phyloP scores from a whole-genome alignment of 2,797 vertebrate genomes.

The Microcaecilia unicolor region DNA sequence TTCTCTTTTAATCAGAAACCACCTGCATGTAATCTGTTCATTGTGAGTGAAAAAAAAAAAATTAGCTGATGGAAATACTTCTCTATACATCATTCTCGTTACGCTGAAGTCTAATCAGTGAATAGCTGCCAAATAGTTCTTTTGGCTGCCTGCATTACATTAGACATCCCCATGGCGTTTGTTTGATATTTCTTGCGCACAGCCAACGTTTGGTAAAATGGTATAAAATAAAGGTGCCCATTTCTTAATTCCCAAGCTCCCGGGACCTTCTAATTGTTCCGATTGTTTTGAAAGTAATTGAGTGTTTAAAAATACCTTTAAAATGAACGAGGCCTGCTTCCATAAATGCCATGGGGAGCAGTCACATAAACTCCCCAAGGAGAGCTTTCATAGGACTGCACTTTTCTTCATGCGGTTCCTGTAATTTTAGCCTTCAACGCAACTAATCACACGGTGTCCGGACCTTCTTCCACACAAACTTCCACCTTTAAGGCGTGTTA shows the following conservation, averaged over 20 bases:
- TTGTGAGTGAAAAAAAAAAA: too few relatives aligned
- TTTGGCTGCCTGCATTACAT: background rate
- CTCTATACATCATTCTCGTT: constrained; percentile 3
- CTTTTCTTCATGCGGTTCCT: constrained; percentile 17
- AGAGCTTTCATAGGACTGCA: constrained; percentile 12
- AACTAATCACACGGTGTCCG: constrained; percentile 20
- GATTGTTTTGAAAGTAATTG: constrained; percentile 19
- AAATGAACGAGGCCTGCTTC: constrained; percentile 23
- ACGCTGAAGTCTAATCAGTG: constrained; percentile 8
- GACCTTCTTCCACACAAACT: constrained; percentile 17
- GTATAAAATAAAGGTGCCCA: constrained; percentile 14
- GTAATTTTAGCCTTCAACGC: constrained; percentile 35
- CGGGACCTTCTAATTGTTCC: constrained; percentile 9
- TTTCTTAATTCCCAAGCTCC: constrained; percentile 26
- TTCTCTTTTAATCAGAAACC: too few relatives aligned
- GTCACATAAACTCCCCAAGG: constrained; percentile 11
- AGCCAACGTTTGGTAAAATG: constrained; percentile 19
- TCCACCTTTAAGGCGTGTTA: constrained; percentile 8
- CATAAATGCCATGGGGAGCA: constrained; percentile 17
- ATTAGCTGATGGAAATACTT: background rate
- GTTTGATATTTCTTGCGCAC: constrained; percentile 20
- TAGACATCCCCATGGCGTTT: background rate
- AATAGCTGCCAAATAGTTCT: constrained; percentile 11
- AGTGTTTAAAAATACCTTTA: constrained; percentile 29
- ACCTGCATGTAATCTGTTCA: too few relatives aligned